These are phyloP conservation scores for Menidia beryllina DNA, from an alignment of 2,113 vertebrate species.

Conservation along the genomic window DNA sequence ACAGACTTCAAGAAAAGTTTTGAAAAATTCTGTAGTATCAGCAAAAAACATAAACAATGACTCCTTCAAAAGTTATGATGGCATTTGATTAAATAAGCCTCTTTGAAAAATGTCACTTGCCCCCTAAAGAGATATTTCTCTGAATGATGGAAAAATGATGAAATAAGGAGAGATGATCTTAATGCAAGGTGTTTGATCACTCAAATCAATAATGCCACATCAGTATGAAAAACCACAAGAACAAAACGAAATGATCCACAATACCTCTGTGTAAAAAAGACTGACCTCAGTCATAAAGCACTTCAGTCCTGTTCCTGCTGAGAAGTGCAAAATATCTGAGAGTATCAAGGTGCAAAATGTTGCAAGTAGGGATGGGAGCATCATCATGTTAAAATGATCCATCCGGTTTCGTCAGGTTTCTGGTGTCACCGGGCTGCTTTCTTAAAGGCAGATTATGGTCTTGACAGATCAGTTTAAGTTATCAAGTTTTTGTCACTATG, in stretches of 20 bases:
- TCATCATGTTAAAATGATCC: too few species aligned
- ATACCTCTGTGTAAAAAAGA: neutral
- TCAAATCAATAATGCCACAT: neutral
- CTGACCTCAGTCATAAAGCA: too few species aligned
- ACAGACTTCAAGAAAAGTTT: neutral
- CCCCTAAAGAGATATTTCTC: slow-evolving; percentile 13
- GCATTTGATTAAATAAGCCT: neutral
- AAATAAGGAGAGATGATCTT: slow-evolving; percentile 19
- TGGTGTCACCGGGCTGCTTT: too few species aligned
- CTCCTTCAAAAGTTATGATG: neutral
- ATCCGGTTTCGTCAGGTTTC: too few species aligned
- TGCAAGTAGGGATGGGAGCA: too few species aligned
- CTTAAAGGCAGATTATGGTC: too few species aligned
- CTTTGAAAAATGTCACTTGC: neutral
- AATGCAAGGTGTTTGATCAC: slow-evolving; percentile 7
- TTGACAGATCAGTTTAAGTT: too few species aligned
- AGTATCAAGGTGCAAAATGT: too few species aligned
- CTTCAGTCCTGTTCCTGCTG: too few species aligned
- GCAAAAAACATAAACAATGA: neutral
- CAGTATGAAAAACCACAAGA: neutral
- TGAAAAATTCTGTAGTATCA: neutral
- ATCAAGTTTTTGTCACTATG: too few species aligned
- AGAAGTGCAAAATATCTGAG: too few species aligned
- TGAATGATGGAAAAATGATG: slow-evolving; percentile 11
- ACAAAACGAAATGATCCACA: too few species aligned